Base-by-base conservation (phyloP, 2,888 invertebrate species). In the Agonopterix alstromeriana region DNA sequence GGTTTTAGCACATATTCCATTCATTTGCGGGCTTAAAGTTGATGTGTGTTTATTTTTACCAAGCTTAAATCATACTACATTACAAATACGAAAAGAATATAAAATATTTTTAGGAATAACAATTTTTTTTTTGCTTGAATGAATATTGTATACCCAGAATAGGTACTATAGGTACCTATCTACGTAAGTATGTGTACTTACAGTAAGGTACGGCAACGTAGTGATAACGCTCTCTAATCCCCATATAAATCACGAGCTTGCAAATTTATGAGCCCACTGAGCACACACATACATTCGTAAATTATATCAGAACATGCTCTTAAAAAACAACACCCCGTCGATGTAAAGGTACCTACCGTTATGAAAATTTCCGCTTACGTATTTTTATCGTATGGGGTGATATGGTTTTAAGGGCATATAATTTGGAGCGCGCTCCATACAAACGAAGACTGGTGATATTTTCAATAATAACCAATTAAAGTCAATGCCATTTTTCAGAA, bases 211-310 rank as follows among this genome's bases (percentile, higher is more conserved):
- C 58, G 58, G 55, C 52, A 63, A 57, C 62, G 63, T 64, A 68
- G 72, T 77, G 81, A 81, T 82, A 82, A 79, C 75, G 60, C 61
- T 52, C 61, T 67, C 64, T 82, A 83, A 86, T 82, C 86, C 79
- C 55, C 71, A 60, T 72, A 86, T 85, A 86, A 85, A 86, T 85
- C 82, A 84, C 64, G 48, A 54, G 65, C 69, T 65, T 61, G 77
- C 71, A 70, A 83, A 85, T 85, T 85, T 85, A 83, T 73, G 82
- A 78, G 75, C 74, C 72, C 71, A 63, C 74, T 72, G 71, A 71
- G 67, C 73, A 74, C 67, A 75, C 69, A 76, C 66, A 68, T 75
- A 72, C 66, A 68, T 75, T 72, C 77, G 75, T 82, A 77, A 81
- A 81, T 84, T 80, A 82, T 38, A 38, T 38, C 38, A 38, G 9